Percentiles rank a stretch among this genome's conserved stretches.
phyloP scores from a whole-genome alignment of 37 sponge, comb jelly and placozoan species.

The Mnemiopsis leidyi region DNA sequence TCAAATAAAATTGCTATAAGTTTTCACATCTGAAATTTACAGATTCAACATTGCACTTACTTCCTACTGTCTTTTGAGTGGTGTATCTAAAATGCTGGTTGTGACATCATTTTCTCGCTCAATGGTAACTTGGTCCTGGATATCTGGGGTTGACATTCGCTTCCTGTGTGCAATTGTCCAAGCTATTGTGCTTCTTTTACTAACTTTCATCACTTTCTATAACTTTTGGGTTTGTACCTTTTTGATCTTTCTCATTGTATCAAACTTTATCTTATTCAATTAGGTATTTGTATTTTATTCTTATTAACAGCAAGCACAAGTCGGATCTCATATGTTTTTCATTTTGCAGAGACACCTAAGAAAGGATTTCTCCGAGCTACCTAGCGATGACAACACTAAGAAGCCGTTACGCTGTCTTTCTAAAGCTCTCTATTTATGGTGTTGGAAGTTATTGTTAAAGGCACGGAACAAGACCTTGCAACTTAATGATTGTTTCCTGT shows the following conservation, averaged over 20 bases:
- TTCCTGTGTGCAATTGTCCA: constrained; percentile 28
- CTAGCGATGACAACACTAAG: background rate
- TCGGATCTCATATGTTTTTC: background rate
- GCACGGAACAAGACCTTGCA: constrained; percentile 17
- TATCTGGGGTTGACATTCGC: constrained; percentile 2
- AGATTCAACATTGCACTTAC: background rate
- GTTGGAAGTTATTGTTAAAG: constrained; percentile 31
- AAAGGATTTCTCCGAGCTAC: background rate
- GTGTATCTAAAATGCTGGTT: constrained; percentile 29
- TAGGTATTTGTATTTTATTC: too few species aligned
- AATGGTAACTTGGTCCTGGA: background rate
- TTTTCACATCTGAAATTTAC: background rate
- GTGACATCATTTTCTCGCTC: constrained; percentile 31
- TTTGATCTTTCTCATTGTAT: background rate
- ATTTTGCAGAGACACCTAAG: background rate
- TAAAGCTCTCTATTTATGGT: constrained; percentile 27
- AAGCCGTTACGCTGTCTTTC: background rate
- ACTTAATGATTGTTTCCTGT: constrained; percentile 29
- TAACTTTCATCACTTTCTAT: constrained; percentile 48
- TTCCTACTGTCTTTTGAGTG: constrained; percentile 33
- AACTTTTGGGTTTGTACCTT: constrained; percentile 49
- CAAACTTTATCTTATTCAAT: background rate
- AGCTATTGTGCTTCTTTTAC: constrained; percentile 4
- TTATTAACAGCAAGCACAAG: background rate
- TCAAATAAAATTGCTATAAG: background rate